phyloP scores from a whole-genome alignment of 2,797 vertebrate genomes.

The Oceanodroma leucorhoa region DNA sequence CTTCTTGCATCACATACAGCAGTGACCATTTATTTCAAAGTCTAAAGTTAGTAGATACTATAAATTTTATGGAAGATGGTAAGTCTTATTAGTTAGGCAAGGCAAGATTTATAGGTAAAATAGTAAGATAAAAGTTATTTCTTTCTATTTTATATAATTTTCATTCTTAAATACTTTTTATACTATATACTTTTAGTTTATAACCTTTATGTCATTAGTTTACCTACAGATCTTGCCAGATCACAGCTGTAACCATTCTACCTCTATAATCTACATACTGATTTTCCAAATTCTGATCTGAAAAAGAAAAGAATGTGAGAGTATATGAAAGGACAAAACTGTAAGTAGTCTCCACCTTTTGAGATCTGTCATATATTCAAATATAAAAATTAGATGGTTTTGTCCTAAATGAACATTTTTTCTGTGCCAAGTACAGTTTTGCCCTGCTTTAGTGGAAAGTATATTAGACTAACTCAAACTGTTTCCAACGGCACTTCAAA shows the following conservation, averaged over 20 bases:
- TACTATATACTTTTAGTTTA: not conserved
- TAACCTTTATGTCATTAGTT: not conserved
- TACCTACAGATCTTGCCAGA: constrained; percentile 29
- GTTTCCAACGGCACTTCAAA: not conserved
- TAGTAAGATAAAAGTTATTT: not conserved
- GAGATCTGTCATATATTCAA: not conserved
- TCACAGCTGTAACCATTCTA: not conserved
- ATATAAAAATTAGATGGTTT: not conserved
- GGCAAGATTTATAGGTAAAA: constrained; percentile 38
- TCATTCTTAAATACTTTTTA: not conserved
- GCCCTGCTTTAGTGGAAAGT: not conserved
- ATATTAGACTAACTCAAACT: not conserved
- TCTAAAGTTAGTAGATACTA: not conserved
- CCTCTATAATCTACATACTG: constrained; percentile 16
- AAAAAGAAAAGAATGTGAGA: not conserved
- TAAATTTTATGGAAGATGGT: not conserved
- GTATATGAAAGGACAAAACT: not conserved
- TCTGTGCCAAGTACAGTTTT: not conserved
- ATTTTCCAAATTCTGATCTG: constrained; percentile 22
- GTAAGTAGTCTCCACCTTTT: not conserved
- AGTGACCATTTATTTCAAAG: not conserved
- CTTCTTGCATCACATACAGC: not conserved
- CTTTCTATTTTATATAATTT: not conserved
- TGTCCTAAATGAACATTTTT: not conserved
- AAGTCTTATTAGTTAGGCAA: not conserved